Base-by-base conservation (phyloP, 2,888 invertebrate genomes). In the Cheilosia urbana region DNA sequence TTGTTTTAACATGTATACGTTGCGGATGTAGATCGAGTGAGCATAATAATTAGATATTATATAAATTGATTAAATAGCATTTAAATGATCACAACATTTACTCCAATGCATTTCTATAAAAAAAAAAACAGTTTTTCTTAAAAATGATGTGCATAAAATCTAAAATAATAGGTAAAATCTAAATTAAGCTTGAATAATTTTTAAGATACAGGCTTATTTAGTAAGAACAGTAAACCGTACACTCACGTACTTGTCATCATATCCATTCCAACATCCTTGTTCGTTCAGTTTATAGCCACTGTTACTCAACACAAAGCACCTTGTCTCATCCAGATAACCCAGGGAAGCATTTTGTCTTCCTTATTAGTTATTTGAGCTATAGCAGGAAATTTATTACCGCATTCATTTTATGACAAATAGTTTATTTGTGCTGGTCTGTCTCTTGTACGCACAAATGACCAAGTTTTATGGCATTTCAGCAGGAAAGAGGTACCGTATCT, bases 381-480 rank as follows among this genome's bases (percentile, higher is more conserved):
- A 58, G 47, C 58, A 21, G 69, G 17, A 40, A 71, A 58, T 60
- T 71, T 71, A 71, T 71, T 60, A 71, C 58, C 58, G 17, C 71
- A 71, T 71, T 71, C 71, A 49, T 71, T 71, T 71, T 71, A 71
- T 60, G 71, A 71, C 19, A 71, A 60, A 71, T 47, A 49, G 47
- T 60, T 47, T 71, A 49, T 71, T 58, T 49, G 34, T 71, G 58
- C 47, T 71, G 57, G 53, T 47, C 34, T n/a, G 57, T 42, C 17
- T 47, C 47, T n/a, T 49, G 58, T 69, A 69, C 30, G 55, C 19
- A 69, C 58, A 71, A 71, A 71, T 71, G 37, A 21, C 45, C 69
- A 21, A 17, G 57, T 47, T 71, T 71, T 58, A 57, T 71, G n/a
- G 21, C 45, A 24, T 58, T 71, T 71, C 34, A 49, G n/a, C 37